Percentiles rank a stretch among this genome's conserved stretches.
Evolutionary conservation across 1,140 invertebrate species (phyloP).

Genomic region (Oryzaephilus surinamensis): DNA sequence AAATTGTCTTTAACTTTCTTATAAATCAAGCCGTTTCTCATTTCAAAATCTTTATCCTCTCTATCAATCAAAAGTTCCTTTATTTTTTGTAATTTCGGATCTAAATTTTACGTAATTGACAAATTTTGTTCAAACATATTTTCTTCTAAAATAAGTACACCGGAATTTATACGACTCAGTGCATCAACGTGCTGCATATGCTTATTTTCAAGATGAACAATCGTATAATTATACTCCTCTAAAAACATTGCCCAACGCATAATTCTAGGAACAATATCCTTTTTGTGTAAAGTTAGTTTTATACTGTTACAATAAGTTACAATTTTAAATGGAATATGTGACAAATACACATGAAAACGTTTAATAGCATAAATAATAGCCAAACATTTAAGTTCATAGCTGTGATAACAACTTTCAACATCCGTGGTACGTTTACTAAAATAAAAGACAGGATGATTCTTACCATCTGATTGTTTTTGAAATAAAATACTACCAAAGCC

Average conservation of each 20-base stretch:
- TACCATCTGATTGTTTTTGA: conserved; percentile 11
- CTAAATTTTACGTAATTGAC: not conserved
- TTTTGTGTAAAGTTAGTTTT: conserved; percentile 19
- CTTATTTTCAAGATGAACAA: conserved; percentile 20
- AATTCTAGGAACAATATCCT: conserved; percentile 20
- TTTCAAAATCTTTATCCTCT: not conserved
- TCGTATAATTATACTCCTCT: conserved; percentile 19
- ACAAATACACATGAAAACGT: conserved; percentile 37
- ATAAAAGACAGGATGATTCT: conserved; percentile 32
- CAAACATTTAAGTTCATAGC: conserved; percentile 37
- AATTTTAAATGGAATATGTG: conserved; percentile 34
- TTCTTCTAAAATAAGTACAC: not conserved
- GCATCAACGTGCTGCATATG: conserved; percentile 10
- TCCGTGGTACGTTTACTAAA: conserved; percentile 29
- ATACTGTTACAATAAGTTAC: conserved; percentile 26
- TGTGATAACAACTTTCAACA: conserved; percentile 33
- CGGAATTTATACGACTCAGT: not conserved
- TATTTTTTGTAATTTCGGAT: not conserved
- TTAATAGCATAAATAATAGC: conserved; percentile 36
- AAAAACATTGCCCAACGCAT: conserved; percentile 17
- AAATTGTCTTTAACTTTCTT: not conserved
- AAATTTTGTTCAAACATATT: not conserved
- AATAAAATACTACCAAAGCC: conserved; percentile 9
- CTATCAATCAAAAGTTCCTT: not conserved
- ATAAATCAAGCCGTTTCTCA: not conserved